A percentile compares a stretch with the other conserved stretches of the same genome.
phyloP scores from a whole-genome alignment of 2,888 invertebrate genomes.

The Rosalia funebris region DNA sequence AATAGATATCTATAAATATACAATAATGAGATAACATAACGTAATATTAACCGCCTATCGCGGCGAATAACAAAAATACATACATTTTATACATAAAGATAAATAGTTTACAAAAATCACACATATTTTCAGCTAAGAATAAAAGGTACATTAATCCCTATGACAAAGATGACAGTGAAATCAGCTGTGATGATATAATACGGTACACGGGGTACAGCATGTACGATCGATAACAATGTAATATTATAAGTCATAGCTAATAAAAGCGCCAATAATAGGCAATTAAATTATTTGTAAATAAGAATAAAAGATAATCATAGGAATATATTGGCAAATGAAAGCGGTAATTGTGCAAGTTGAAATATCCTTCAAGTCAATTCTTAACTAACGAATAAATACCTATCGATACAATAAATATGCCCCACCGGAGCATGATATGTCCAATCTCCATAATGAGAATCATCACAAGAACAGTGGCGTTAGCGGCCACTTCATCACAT shows the following conservation, averaged over 20 bases:
- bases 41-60: conserved; percentile 45
- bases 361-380: conserved; percentile 42
- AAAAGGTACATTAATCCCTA: conserved; percentile 62
- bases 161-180: conserved; percentile 52
- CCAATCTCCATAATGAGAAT: conserved; percentile 54
- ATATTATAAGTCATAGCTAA: conserved; percentile 45
- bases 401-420: conserved; percentile 57
- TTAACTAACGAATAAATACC: conserved; percentile 57
- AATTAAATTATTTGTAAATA: conserved; percentile 42
- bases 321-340: conserved; percentile 55
- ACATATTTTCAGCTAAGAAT: conserved; percentile 62
- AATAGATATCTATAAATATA: conserved; percentile 52
- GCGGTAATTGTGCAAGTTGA: conserved; percentile 52
- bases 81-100: conserved; percentile 62
- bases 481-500: conserved; percentile 44
- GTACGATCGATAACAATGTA: conserved; percentile 30
- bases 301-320: conserved; percentile 44
- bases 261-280: conserved; percentile 49
- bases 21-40: conserved; percentile 57
- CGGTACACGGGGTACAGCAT: conserved; percentile 39
- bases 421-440: conserved; percentile 57
- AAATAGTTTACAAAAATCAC: conserved; percentile 63
- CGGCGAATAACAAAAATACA: conserved; percentile 61
- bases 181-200: conserved; percentile 48
- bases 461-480: conserved; percentile 49